Percentiles rank a stretch among this genome's conserved stretches.
These are phyloP conservation scores for Heliothis virescens DNA, from an alignment of 1,140 invertebrate species.

Conservation along the genomic window DNA sequence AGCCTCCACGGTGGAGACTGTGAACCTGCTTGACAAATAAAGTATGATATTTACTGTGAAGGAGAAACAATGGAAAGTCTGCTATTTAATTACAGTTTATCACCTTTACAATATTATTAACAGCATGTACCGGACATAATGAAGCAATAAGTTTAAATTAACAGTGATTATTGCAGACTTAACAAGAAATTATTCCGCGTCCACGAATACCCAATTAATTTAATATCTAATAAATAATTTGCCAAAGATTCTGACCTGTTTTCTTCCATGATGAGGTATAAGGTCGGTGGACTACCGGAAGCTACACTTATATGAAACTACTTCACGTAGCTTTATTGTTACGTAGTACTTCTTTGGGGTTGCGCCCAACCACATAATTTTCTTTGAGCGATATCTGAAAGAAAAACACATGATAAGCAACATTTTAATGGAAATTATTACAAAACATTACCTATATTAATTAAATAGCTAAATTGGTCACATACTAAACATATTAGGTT, in stretches of 20 bases:
- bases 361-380: slow-evolving; percentile 71
- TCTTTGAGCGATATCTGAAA: slow-evolving; percentile 58
- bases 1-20: slow-evolving; percentile 70
- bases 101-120: no score
- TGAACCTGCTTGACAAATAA: slow-evolving; percentile 63
- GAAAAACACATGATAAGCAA: background rate
- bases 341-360: slow-evolving; percentile 50
- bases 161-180: no score
- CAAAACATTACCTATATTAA: no score
- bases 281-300: slow-evolving; percentile 65
- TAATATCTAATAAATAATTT: no score
- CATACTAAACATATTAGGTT: no score
- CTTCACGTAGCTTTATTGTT: slow-evolving; percentile 54
- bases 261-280: slow-evolving; percentile 64
- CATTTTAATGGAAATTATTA: no score
- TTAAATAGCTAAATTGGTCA: no score
- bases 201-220: no score
- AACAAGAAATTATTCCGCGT: background rate
- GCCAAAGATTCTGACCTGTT: slow-evolving; percentile 63
- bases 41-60: background rate
- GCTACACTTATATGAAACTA: slow-evolving; percentile 57
- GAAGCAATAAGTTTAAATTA: no score
- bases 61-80: background rate
- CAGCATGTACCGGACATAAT: no score
- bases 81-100: no score